Percentiles rank a stretch among this genome's conserved stretches.
phyloP scores from a whole-genome alignment of 2,888 invertebrate genomes.

The Lasioglossum pauxillum region DNA sequence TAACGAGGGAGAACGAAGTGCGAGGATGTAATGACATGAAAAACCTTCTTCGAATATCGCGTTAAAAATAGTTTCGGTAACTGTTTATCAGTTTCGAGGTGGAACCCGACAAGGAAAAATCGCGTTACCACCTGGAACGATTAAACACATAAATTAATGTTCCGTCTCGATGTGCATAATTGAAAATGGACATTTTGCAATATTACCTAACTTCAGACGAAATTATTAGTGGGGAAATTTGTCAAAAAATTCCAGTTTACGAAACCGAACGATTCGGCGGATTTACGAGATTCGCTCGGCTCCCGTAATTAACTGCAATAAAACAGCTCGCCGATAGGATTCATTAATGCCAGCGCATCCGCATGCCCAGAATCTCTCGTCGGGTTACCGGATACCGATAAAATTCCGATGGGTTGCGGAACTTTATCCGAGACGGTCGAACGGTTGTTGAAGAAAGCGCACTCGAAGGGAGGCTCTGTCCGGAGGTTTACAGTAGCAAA shows the following conservation, averaged over 20 bases:
- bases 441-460: not conserved
- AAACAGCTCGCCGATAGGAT: not conserved
- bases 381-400: not conserved
- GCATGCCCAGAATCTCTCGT: not conserved
- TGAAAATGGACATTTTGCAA: not conserved
- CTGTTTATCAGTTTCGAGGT: not conserved
- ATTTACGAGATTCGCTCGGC: not conserved
- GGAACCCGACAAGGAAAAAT: not conserved
- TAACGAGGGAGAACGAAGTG: not conserved
- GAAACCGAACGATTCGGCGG: too few relatives aligned
- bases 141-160: not conserved
- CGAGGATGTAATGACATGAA: not conserved
- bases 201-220: not conserved
- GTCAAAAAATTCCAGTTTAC: not conserved
- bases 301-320: not conserved
- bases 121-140: not conserved
- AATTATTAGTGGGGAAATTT: not conserved
- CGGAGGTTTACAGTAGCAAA: not conserved
- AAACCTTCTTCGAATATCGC: not conserved
- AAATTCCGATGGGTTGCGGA: not conserved
- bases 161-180: not conserved
- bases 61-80: not conserved
- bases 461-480: not conserved
- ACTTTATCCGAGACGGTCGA: conserved; percentile 1
- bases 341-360: conserved; percentile 22